Evolutionary conservation across 2,888 invertebrate species (phyloP).

Genomic region (Ectemnius cavifrons): DNA sequence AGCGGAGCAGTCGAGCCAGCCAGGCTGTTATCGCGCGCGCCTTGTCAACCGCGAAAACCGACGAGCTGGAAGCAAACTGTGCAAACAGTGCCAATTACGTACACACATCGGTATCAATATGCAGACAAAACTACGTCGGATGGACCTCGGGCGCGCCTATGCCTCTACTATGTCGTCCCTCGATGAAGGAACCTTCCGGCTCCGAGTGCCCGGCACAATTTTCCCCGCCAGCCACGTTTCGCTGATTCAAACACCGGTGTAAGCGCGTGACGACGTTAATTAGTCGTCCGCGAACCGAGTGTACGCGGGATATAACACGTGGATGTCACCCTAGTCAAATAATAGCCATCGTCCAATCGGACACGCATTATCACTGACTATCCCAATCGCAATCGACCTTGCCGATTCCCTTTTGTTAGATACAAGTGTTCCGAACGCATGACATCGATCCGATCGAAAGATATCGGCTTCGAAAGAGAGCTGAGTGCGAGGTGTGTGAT

Average conservation of each 20-base stretch:
- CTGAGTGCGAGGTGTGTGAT: slow-evolving; percentile 34
- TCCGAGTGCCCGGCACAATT: slow-evolving; percentile 35
- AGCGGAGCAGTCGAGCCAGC: slow-evolving; percentile 29
- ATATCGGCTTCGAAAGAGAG: slow-evolving; percentile 64
- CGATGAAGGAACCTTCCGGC: slow-evolving; percentile 29
- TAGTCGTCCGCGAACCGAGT: slow-evolving; percentile 11
- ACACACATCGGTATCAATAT: slow-evolving; percentile 70
- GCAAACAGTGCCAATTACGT: slow-evolving; percentile 75
- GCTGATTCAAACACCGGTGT: slow-evolving; percentile 15
- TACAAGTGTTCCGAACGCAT: too few relatives aligned
- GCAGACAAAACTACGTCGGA: slow-evolving; percentile 37
- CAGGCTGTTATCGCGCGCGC: slow-evolving; percentile 46
- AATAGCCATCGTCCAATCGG: too few relatives aligned
- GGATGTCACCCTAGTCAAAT: neutral
- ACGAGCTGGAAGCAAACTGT: slow-evolving; percentile 65
- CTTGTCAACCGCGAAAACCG: slow-evolving; percentile 59
- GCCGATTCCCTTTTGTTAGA: too few relatives aligned
- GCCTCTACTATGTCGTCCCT: slow-evolving; percentile 21
- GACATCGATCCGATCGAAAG: too few relatives aligned
- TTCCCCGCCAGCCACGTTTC: slow-evolving; percentile 28
- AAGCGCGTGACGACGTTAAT: slow-evolving; percentile 29
- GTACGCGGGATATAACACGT: slow-evolving; percentile 20
- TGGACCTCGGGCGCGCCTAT: slow-evolving; percentile 29
- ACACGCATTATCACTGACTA: too few relatives aligned
- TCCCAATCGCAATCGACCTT: too few relatives aligned